Evolutionary conservation across 2,888 invertebrate species (phyloP).

Genomic region (Halictus quadricinctus): DNA sequence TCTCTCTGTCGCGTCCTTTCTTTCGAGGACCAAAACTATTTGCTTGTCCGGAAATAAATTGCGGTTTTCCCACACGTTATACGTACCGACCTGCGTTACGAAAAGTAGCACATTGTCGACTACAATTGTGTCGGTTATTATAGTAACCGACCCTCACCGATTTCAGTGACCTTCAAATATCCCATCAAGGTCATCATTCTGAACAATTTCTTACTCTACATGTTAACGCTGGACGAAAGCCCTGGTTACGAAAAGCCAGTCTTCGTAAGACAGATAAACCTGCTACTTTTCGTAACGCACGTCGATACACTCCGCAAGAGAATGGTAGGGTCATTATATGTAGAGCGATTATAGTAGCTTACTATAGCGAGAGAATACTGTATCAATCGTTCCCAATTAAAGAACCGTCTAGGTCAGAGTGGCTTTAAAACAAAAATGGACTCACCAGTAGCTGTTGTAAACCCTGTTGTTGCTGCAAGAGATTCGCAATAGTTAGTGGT

Average conservation of each 20-base stretch:
- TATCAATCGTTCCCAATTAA: neutral
- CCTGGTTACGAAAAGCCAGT: no score
- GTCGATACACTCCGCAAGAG: neutral
- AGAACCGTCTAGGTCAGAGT: neutral
- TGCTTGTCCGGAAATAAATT: neutral
- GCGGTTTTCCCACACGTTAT: neutral
- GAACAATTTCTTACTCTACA: no score
- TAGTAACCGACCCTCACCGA: no score
- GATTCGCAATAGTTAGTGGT: constrained; percentile 58
- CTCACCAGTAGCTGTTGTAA: constrained; percentile 96
- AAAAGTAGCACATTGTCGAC: neutral
- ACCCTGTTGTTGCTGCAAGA: constrained; percentile 93
- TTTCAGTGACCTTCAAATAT: no score
- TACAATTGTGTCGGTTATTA: neutral
- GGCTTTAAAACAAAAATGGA: constrained; percentile 75
- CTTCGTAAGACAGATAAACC: no score
- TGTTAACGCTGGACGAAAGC: no score
- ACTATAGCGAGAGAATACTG: neutral
- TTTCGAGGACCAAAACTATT: neutral
- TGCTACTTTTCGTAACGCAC: neutral
- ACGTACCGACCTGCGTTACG: neutral
- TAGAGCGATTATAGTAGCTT: neutral
- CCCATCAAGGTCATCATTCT: no score
- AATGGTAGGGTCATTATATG: neutral
- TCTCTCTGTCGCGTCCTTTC: neutral